These are phyloP conservation scores for Periphyllus acericola DNA, from an alignment of 2,888 invertebrate species.

Conservation along the genomic window DNA sequence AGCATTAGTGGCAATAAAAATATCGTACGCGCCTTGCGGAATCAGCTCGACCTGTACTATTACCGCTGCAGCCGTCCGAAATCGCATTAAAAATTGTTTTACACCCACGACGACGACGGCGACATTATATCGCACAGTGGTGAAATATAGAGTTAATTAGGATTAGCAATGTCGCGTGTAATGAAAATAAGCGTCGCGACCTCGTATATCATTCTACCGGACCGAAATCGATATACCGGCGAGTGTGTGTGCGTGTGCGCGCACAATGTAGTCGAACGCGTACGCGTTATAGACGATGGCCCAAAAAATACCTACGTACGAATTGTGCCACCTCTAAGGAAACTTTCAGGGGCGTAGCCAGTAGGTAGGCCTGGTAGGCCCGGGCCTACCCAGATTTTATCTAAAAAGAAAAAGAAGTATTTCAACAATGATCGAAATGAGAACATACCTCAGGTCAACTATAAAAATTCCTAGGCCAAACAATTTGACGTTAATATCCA, in stretches of 20 bases:
- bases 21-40: neutral
- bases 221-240: conserved; percentile 38
- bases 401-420: too few species aligned
- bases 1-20: neutral
- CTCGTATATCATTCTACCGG: conserved; percentile 55
- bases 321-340: too few species aligned
- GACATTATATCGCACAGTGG: conserved; percentile 25
- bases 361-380: too few species aligned
- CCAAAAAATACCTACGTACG: too few species aligned
- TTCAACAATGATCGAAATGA: too few species aligned
- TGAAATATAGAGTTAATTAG: conserved; percentile 59
- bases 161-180: conserved; percentile 59
- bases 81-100: conserved; percentile 33
- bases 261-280: too few species aligned
- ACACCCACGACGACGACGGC: neutral
- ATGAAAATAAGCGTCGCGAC: conserved; percentile 47
- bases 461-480: too few species aligned
- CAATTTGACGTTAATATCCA: too few species aligned
- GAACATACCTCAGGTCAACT: too few species aligned
- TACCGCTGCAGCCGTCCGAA: neutral
- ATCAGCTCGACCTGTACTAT: neutral
- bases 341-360: too few species aligned
- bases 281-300: too few species aligned
- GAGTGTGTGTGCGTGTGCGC: neutral
- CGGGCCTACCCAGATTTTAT: too few species aligned